Percentiles rank a stretch among this genome's conserved stretches.
Conservation (phyloP, 2,888 invertebrate genomes). For the Cryptocephalus moraei region DNA sequence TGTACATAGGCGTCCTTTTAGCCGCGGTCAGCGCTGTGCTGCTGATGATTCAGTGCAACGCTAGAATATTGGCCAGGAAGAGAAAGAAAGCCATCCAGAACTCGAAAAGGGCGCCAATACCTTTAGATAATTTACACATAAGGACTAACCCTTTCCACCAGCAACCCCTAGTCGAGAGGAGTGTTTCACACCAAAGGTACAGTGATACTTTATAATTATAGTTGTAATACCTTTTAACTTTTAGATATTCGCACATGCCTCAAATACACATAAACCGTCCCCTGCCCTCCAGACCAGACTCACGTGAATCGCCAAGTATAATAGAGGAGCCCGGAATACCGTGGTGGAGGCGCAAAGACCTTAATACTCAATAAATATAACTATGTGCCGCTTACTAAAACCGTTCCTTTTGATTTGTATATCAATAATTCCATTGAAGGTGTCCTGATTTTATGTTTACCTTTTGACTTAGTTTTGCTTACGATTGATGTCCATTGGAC, state of each 20-base stretch:
- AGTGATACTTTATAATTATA: neutral
- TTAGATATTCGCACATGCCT: constrained; percentile 16
- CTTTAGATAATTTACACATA: constrained; percentile 26
- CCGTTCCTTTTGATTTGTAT: too few species aligned
- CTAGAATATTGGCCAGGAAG: constrained; percentile 29
- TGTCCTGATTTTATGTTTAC: too few species aligned
- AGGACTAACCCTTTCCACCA: constrained; percentile 17
- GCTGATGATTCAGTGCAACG: constrained; percentile 54
- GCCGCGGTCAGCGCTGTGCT: constrained; percentile 53
- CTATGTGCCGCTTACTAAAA: too few species aligned
- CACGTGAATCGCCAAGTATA: constrained; percentile 9
- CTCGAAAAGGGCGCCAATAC: constrained; percentile 29
- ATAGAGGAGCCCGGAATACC: constrained; percentile 36
- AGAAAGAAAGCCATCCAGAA: constrained; percentile 26
- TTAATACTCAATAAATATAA: constrained; percentile 10
- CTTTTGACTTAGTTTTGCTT: too few species aligned
- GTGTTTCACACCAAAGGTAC: constrained; percentile 18
- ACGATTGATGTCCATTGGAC: too few species aligned
- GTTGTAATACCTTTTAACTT: constrained; percentile 1
- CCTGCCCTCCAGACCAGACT: constrained; percentile 15
- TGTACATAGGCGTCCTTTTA: constrained; percentile 53
- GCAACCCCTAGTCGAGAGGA: constrained; percentile 11
- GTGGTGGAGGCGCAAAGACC: constrained; percentile 38
- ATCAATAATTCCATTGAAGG: too few species aligned
- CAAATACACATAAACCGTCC: constrained; percentile 16